Evolutionary conservation across 2,113 vertebrate species (phyloP), one percentile per base, ranked within the genome.

Genomic region (Willisornis vidua): DNA sequence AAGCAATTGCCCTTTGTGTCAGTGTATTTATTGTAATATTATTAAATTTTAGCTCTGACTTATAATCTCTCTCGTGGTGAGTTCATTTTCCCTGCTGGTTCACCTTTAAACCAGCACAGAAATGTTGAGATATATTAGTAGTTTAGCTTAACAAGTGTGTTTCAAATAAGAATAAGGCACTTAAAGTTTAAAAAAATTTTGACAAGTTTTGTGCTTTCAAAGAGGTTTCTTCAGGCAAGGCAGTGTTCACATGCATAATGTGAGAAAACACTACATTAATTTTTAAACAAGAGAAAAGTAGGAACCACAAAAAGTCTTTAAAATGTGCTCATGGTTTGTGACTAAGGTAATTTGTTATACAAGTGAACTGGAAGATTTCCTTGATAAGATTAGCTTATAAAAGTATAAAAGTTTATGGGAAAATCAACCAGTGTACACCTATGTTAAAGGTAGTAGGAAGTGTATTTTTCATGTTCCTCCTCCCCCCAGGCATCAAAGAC

Each of bases 271-370:
- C 18, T 59, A 63, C 51, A 75, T 82, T n/a, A 78, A 92, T 79
- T 74, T 92, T 93, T 94, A 91, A 97, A 61, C 57, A 90, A 84
- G 13, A 14, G 17, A 63, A 58, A 74, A 73, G n/a, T 5, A 67
- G 35, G 23, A 91, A 66, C 20, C 17, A 52, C 22, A 59, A 58
- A 39, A 35, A 71, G 7, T 71, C 35, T 85, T 90, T 37, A 78
- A 92, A 81, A 93, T 7, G 20, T 31, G 26, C 29, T 87, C 1
- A 0, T 0, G 0, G 5, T 68, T 66, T 81, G 14, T 43, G 43
- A 71, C 84, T 78, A 8, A 95, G 82, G 41, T 48, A 1, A 73
- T 82, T 43, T 85, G 37, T 41, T 70, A 65, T 15, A 48, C 8
- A 87, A 89, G 22, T 20, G n/a, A 87, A 87, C 4, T 3, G 4